phyloP scores from a whole-genome alignment of 2,113 vertebrate genomes.

The Percopsis transmontana region DNA sequence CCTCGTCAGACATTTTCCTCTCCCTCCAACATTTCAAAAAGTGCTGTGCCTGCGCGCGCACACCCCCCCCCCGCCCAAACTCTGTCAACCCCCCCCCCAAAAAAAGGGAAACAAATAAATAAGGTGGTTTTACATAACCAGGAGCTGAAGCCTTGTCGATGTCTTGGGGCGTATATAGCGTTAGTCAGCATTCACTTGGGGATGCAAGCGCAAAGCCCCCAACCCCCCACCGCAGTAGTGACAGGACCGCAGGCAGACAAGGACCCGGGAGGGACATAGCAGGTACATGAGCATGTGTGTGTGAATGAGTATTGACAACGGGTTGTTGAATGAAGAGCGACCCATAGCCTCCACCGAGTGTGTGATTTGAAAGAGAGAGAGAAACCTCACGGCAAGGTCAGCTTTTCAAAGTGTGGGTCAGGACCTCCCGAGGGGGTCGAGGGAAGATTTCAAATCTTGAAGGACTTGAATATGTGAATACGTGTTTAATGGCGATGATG shows the following conservation, averaged over 20 bases:
- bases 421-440: too few species aligned
- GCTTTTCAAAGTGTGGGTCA: too few species aligned
- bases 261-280: not conserved
- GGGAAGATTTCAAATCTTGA: too few species aligned
- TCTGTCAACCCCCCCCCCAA: not conserved
- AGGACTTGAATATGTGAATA: too few species aligned
- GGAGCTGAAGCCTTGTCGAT: constrained; percentile 33
- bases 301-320: not conserved
- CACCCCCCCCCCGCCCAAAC: constrained; percentile 2
- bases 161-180: constrained; percentile 40
- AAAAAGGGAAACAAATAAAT: constrained; percentile 19
- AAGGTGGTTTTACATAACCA: constrained; percentile 49
- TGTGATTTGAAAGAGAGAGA: not conserved
- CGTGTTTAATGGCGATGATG: too few species aligned
- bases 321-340: not conserved
- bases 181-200: constrained; percentile 40
- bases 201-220: constrained; percentile 24
- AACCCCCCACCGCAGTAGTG: not conserved
- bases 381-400: too few species aligned
- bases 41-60: constrained; percentile 29
- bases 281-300: not conserved
- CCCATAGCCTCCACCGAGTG: too few species aligned
- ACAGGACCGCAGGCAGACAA: not conserved
- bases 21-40: constrained; percentile 8
- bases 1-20: constrained; percentile 28